A percentile compares a stretch with the other conserved stretches of the same genome.
Evolutionary conservation across 2,888 invertebrate genomes (phyloP).

Genomic region (Macrophya alboannulata): DNA sequence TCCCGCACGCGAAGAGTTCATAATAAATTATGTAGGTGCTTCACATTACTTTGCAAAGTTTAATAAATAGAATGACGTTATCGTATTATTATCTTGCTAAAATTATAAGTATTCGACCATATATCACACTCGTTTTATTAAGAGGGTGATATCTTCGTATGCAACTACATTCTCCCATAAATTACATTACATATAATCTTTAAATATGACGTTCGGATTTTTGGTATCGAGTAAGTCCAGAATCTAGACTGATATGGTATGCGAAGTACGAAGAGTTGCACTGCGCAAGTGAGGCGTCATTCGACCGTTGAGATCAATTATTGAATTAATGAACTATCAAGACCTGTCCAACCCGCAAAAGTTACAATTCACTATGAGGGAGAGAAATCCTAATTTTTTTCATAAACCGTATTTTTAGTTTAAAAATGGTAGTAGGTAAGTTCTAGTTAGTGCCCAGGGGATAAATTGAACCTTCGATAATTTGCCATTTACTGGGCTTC

Average conservation of each 20-base stretch:
- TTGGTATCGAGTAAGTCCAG: not conserved
- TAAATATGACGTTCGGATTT: not conserved
- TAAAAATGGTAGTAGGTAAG: too few relatives aligned
- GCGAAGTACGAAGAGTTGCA: not conserved
- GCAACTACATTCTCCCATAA: not conserved
- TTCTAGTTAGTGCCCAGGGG: too few relatives aligned
- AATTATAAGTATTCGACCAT: not conserved
- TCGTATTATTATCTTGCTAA: not conserved
- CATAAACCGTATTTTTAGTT: too few relatives aligned
- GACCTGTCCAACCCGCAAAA: not conserved
- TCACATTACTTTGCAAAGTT: constrained; percentile 11
- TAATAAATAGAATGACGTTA: constrained; percentile 27
- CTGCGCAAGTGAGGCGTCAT: not conserved
- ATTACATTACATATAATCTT: not conserved
- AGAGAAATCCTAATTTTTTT: too few relatives aligned
- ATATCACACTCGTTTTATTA: not conserved
- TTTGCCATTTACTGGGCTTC: not conserved
- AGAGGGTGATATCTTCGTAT: not conserved
- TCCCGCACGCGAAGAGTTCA: not conserved
- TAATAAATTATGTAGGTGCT: constrained; percentile 34
- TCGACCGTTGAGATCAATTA: not conserved
- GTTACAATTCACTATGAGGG: too few relatives aligned
- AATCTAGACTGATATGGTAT: not conserved
- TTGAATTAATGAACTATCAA: not conserved
- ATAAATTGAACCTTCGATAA: too few relatives aligned